phyloP scores from a whole-genome alignment of 2,888 invertebrate genomes.

The Sylvicola cinctus region DNA sequence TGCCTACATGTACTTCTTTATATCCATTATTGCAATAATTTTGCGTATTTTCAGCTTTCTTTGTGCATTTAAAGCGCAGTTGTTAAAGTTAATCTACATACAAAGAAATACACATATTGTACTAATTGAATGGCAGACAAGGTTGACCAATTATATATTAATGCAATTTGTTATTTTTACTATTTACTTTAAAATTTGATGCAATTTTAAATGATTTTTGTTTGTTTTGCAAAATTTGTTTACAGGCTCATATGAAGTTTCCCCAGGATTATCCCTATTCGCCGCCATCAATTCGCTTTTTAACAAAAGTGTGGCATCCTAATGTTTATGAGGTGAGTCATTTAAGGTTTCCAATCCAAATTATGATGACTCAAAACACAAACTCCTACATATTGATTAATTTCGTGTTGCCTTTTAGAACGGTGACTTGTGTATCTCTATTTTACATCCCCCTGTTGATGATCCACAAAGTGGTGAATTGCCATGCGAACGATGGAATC shows the following conservation, averaged over 20 bases:
- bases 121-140: too few relatives aligned
- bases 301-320: slow-evolving; percentile 99
- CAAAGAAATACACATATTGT: too few relatives aligned
- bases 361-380: slow-evolving; percentile 18
- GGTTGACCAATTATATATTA: too few relatives aligned
- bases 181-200: too few relatives aligned
- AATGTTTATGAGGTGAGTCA: slow-evolving; percentile 95
- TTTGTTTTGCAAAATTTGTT: too few relatives aligned
- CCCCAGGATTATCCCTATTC: slow-evolving; percentile 98
- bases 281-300: slow-evolving; percentile 91
- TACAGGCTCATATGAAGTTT: slow-evolving; percentile 98
- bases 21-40: too few relatives aligned
- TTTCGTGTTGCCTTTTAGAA: slow-evolving; percentile 40
- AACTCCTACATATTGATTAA: slow-evolving; percentile 5
- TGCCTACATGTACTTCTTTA: too few relatives aligned
- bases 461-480: slow-evolving; percentile 98
- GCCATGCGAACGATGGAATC: slow-evolving; percentile 99
- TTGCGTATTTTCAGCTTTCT: too few relatives aligned
- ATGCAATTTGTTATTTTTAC: too few relatives aligned
- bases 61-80: too few relatives aligned
- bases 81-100: too few relatives aligned
- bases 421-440: slow-evolving; percentile 98
- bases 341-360: slow-evolving; percentile 11
- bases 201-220: too few relatives aligned
- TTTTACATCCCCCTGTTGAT: slow-evolving; percentile 95